Percentiles rank a stretch among this genome's conserved stretches.
These are phyloP conservation scores for Hemitrygon akajei DNA, from an alignment of 2,797 vertebrate genomes.

Conservation along the genomic window DNA sequence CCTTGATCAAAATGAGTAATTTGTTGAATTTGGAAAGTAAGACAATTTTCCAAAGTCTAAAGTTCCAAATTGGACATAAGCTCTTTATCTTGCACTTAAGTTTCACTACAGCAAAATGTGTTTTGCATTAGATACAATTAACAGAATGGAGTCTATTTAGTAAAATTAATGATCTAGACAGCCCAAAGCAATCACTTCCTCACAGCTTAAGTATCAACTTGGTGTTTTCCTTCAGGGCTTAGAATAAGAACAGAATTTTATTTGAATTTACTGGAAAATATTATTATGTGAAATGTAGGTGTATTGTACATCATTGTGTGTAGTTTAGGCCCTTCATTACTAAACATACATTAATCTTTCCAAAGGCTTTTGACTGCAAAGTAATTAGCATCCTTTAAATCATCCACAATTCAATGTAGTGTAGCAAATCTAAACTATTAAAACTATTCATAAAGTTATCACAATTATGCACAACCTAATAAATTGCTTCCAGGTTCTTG, in stretches of 20 bases:
- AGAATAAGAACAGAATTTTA: neutral
- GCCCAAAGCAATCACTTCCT: neutral
- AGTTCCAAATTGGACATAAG: neutral
- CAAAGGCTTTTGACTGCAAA: too few relatives aligned
- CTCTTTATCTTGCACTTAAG: neutral
- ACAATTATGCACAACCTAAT: neutral
- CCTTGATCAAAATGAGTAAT: neutral
- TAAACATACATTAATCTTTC: neutral
- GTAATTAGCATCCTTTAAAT: neutral
- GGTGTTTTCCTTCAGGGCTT: neutral
- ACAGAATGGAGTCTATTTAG: neutral
- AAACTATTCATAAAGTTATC: neutral
- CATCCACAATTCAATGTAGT: neutral
- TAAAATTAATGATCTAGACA: neutral
- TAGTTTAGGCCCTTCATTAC: neutral
- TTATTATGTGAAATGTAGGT: neutral
- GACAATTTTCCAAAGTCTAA: neutral
- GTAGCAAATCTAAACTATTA: too few relatives aligned
- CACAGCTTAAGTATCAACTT: neutral
- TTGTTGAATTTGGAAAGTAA: neutral
- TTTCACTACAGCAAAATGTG: neutral
- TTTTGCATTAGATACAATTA: neutral
- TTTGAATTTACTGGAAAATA: neutral
- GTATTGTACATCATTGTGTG: neutral
- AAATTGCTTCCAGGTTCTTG: neutral